Percentiles rank a stretch among this genome's conserved stretches.
phyloP scores from a whole-genome alignment of 2,113 vertebrate genomes.

The Trogon surrucura region DNA sequence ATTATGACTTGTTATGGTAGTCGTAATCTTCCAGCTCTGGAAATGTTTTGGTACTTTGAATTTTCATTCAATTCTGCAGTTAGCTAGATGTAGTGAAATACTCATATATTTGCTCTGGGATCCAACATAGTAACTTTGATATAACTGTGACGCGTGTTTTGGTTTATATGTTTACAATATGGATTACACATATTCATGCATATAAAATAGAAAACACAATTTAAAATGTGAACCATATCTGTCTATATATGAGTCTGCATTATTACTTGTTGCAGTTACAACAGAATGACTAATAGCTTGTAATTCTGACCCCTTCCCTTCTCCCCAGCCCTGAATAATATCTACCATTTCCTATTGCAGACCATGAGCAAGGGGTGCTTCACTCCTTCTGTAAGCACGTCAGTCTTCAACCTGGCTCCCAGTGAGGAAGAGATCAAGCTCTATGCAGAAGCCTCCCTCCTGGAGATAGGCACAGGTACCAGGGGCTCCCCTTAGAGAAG shows the following conservation, averaged over 20 bases:
- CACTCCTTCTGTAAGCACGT: constrained; percentile 35
- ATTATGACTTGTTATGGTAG: not conserved
- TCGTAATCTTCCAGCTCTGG: not conserved
- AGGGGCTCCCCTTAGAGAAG: not conserved
- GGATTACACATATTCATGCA: not conserved
- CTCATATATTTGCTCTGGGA: not conserved
- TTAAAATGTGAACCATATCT: not conserved
- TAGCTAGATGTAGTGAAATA: not conserved
- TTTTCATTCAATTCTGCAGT: not conserved
- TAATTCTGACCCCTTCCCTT: not conserved
- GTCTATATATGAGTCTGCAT: not conserved
- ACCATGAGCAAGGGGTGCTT: constrained; percentile 59
- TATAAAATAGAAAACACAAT: not conserved
- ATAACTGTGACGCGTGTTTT: not conserved
- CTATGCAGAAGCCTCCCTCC: constrained; percentile 41
- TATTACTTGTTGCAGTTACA: not conserved
- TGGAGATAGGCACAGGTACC: constrained; percentile 69
- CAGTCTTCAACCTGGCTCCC: constrained; percentile 37
- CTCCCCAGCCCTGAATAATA: not conserved
- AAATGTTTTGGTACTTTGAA: not conserved
- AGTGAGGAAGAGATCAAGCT: not conserved
- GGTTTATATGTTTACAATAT: not conserved
- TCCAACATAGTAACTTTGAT: not conserved
- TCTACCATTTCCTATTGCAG: constrained; percentile 1
- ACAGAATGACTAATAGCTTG: not conserved